Conservation (phyloP, 2,113 vertebrate species). For the Prionailurus bengalensis region DNA sequence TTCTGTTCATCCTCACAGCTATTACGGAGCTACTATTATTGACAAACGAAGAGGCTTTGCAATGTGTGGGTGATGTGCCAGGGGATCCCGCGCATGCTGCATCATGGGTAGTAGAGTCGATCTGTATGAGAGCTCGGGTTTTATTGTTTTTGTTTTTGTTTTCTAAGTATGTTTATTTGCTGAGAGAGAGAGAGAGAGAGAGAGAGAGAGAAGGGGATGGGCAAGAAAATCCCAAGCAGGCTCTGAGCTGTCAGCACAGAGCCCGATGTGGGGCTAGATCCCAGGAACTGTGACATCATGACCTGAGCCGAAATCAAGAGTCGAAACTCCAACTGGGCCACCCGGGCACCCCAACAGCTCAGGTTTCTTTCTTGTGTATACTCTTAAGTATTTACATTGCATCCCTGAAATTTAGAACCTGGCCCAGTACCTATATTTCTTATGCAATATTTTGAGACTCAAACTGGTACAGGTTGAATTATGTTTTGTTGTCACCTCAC, state of each 20-base stretch:
- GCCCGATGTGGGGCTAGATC: too few species aligned
- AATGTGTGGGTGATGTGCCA: fast-evolving
- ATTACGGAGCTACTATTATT: not conserved
- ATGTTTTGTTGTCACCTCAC: not conserved
- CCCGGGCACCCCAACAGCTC: too few species aligned
- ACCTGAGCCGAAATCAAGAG: too few species aligned
- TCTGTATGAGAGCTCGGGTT: not conserved
- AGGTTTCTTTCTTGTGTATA: not conserved
- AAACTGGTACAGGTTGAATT: not conserved
- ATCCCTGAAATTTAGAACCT: not conserved
- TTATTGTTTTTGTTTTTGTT: too few species aligned
- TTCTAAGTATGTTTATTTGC: too few species aligned
- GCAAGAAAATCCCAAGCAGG: too few species aligned
- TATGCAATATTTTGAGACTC: not conserved
- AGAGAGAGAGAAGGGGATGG: too few species aligned
- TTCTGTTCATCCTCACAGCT: not conserved
- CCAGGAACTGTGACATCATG: too few species aligned
- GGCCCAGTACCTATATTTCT: not conserved
- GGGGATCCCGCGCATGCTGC: not conserved
- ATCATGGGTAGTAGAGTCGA: fast-evolving
- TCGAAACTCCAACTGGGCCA: too few species aligned
- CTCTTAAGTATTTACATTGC: not conserved
- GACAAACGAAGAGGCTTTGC: not conserved
- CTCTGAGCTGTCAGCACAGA: too few species aligned
- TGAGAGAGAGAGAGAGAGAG: too few species aligned